Percentiles rank a stretch among this genome's conserved stretches.
Evolutionary conservation across 1,140 invertebrate species (phyloP).

Genomic region (Apocrypta bakeri): DNA sequence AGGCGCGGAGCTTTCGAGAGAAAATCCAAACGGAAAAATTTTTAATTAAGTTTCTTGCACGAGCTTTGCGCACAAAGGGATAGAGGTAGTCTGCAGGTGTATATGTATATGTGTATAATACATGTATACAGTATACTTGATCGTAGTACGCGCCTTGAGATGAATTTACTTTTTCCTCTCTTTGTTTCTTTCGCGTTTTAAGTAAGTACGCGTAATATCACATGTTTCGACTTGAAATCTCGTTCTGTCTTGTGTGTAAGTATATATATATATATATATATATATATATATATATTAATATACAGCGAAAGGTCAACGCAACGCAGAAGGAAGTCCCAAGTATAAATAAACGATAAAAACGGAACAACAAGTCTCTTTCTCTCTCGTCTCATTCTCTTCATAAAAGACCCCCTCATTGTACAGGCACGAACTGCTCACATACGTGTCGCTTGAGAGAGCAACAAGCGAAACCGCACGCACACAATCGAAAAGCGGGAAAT

Average conservation of each 20-base stretch:
- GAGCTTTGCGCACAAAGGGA: neutral
- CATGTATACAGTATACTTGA: no score
- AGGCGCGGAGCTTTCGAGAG: neutral
- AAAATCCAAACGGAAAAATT: constrained; percentile 23
- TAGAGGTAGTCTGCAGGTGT: neutral
- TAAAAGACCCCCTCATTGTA: neutral
- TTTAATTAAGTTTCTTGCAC: constrained; percentile 17
- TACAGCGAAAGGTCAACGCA: neutral
- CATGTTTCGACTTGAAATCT: neutral
- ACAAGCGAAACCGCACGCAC: constrained; percentile 4
- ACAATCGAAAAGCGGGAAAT: neutral
- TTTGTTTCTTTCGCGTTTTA: neutral
- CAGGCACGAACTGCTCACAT: neutral
- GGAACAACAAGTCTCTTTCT: neutral
- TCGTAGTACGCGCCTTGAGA: neutral
- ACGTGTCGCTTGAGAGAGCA: neutral
- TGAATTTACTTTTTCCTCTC: neutral
- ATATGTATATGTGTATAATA: neutral
- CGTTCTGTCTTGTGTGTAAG: no score
- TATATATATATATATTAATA: no score
- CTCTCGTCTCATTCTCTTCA: no score
- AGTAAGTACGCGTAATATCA: neutral
- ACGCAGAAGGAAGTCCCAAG: neutral
- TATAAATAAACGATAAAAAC: constrained; percentile 3
- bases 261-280: no score